Evolutionary conservation across 2,888 invertebrate species (phyloP).

Genomic region (Pristionchus fissidentatus): DNA sequence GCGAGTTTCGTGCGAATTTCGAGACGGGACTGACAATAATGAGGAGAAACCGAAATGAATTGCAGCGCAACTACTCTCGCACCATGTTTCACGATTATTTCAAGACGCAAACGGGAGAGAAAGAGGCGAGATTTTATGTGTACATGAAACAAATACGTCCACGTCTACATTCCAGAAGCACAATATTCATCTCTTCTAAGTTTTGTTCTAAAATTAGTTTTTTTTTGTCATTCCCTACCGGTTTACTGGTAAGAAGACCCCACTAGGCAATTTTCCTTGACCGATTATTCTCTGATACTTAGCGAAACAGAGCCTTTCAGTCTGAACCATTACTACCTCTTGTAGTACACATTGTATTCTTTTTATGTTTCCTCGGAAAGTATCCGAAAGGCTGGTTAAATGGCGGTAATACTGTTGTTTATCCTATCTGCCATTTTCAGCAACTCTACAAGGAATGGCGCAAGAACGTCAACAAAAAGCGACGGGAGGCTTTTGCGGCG

Average conservation of each 20-base stretch:
- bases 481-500: not conserved
- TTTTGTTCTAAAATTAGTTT: too few relatives aligned
- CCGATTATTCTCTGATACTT: not conserved
- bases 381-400: not conserved
- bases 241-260: too few relatives aligned
- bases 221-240: not conserved
- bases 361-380: not conserved
- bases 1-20: not conserved
- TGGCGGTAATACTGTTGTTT: not conserved
- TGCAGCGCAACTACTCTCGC: conserved; percentile 34
- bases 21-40: conserved; percentile 1
- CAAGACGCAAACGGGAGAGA: conserved; percentile 21
- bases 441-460: conserved; percentile 28
- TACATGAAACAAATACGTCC: too few relatives aligned
- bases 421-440: not conserved
- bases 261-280: not conserved
- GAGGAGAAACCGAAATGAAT: not conserved
- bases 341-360: too few relatives aligned
- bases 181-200: too few relatives aligned
- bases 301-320: too few relatives aligned
- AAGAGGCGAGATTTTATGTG: too few relatives aligned
- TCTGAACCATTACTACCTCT: too few relatives aligned
- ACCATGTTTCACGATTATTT: conserved; percentile 37
- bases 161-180: too few relatives aligned
- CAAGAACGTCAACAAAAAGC: conserved; percentile 20